Evolutionary conservation across 2,888 invertebrate species (phyloP).

Genomic region (Eupeodes luniger): DNA sequence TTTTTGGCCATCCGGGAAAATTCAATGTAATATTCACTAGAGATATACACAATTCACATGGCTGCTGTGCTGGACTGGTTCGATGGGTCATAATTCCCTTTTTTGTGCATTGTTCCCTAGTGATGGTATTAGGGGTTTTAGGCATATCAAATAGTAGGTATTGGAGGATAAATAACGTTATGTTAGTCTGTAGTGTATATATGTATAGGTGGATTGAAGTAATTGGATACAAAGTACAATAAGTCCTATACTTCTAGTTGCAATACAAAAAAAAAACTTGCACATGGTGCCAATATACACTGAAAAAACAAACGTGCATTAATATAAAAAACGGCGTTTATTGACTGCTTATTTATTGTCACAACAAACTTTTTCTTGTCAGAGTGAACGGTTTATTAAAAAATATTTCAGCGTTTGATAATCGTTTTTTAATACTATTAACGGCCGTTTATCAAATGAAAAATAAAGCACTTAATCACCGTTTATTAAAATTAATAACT

Average conservation of each 20-base stretch:
- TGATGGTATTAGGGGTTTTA: conserved; percentile 55
- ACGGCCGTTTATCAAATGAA: no score
- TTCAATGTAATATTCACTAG: conserved; percentile 65
- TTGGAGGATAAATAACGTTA: conserved; percentile 56
- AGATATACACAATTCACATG: conserved; percentile 48
- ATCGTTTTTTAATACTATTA: no score
- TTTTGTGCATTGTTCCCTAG: conserved; percentile 41
- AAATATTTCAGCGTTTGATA: no score
- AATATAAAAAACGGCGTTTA: no score
- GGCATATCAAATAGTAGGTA: conserved; percentile 22
- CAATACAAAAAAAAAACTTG: background rate
- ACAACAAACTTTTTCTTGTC: no score
- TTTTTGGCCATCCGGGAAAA: conserved; percentile 35
- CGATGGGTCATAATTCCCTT: conserved; percentile 46
- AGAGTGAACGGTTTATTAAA: no score
- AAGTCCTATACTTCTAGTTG: background rate
- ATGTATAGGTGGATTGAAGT: conserved; percentile 10
- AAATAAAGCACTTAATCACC: no score
- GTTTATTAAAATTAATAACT: no score
- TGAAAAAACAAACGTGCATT: no score
- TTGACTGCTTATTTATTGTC: no score
- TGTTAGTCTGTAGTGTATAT: background rate
- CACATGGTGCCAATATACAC: conserved; percentile 30
- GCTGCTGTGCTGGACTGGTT: background rate
- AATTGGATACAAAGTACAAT: conserved; percentile 57